Percentiles rank a stretch among this genome's conserved stretches.
These are phyloP conservation scores for Trachemys scripta DNA, from an alignment of 2,113 vertebrate genomes.

Conservation along the genomic window DNA sequence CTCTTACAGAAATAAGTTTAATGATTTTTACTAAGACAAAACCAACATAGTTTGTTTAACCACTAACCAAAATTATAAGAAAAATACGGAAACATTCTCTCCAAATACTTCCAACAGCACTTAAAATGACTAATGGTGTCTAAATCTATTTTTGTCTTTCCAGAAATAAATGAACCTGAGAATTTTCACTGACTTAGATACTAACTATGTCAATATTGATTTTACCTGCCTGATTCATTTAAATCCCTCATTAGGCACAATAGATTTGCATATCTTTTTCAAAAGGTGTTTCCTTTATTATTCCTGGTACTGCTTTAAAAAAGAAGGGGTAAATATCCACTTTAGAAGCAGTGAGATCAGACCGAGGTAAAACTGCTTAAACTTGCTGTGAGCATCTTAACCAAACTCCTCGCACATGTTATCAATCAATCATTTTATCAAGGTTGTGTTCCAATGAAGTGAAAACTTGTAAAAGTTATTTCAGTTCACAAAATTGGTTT, in stretches of 20 bases:
- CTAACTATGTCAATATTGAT: accelerated
- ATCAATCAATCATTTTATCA: background rate
- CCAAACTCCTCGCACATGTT: background rate
- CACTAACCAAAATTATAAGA: background rate
- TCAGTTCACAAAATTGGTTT: background rate
- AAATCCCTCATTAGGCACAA: background rate
- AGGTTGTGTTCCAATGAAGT: background rate
- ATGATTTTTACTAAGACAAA: background rate
- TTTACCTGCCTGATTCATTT: accelerated
- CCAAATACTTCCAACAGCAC: background rate
- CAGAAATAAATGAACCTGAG: background rate
- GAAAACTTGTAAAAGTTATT: background rate
- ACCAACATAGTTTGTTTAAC: background rate
- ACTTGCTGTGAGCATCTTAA: background rate
- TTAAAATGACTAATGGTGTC: background rate
- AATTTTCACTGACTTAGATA: background rate
- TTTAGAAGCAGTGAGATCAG: background rate
- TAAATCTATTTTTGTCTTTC: background rate
- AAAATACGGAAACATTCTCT: background rate
- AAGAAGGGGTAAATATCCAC: background rate
- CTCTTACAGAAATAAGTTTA: background rate
- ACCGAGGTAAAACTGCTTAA: background rate
- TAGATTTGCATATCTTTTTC: background rate
- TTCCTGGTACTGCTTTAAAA: background rate
- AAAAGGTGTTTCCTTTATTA: accelerated